These are phyloP conservation scores for Brachypteracias leptosomus DNA, from an alignment of 2,113 vertebrate genomes.

Conservation along the genomic window DNA sequence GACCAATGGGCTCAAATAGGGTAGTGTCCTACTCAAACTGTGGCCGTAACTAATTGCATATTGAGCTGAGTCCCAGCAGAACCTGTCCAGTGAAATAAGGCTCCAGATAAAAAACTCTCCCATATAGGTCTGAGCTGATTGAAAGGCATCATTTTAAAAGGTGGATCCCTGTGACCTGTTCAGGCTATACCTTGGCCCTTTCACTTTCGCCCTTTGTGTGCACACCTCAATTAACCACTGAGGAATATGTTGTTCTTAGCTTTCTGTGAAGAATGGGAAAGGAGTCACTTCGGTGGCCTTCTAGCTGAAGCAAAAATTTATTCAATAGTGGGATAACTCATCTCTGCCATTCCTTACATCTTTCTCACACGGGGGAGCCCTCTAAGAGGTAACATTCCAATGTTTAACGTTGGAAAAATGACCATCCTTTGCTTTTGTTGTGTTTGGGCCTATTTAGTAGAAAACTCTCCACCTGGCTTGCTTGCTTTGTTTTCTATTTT, in stretches of 20 bases:
- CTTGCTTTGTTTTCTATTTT: not conserved
- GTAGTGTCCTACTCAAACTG: not conserved
- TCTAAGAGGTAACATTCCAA: not conserved
- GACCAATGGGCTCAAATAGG: not conserved
- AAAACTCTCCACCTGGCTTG: not conserved
- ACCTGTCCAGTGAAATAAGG: not conserved
- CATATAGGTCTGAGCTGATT: not conserved
- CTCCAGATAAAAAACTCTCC: not conserved
- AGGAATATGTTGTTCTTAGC: not conserved
- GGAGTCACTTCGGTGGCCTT: not conserved
- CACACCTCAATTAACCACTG: not conserved
- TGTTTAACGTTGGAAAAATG: not conserved
- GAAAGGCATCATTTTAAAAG: not conserved
- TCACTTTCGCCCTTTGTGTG: not conserved
- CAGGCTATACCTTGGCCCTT: not conserved
- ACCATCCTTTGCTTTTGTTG: not conserved
- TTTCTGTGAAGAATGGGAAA: not conserved
- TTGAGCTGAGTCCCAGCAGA: not conserved
- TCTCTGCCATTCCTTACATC: not conserved
- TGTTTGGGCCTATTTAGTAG: not conserved
- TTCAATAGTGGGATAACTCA: not conserved
- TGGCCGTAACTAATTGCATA: not conserved
- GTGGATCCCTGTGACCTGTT: not conserved
- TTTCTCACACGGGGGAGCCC: not conserved
- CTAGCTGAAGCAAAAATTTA: not conserved